Percentiles rank a stretch among this genome's conserved stretches.
Evolutionary conservation across 2,888 invertebrate genomes (phyloP).

Genomic region (Deroplatys truncata): DNA sequence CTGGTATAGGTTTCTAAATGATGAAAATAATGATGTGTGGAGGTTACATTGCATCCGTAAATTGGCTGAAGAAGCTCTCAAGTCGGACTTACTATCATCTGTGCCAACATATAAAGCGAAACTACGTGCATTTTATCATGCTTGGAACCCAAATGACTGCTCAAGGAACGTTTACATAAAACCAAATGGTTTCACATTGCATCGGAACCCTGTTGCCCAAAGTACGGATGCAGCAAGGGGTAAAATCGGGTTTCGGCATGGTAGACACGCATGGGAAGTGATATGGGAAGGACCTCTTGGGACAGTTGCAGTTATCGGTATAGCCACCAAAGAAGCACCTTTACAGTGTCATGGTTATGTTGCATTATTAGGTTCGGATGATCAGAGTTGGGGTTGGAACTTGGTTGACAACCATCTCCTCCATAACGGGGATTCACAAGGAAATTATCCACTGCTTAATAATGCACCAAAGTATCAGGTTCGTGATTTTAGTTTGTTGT

Average conservation of each 20-base stretch:
- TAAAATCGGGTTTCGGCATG: constrained; percentile 86
- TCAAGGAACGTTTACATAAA: constrained; percentile 96
- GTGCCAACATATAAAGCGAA: constrained; percentile 90
- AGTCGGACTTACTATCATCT: constrained; percentile 85
- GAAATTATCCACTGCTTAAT: constrained; percentile 88
- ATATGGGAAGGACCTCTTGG: constrained; percentile 98
- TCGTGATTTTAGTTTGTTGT: neutral
- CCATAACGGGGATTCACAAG: constrained; percentile 93
- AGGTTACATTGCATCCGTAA: constrained; percentile 80
- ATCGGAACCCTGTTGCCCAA: constrained; percentile 97
- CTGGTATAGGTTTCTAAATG: constrained; percentile 86
- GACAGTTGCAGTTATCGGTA: constrained; percentile 95
- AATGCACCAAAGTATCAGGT: constrained; percentile 95
- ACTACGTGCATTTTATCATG: constrained; percentile 86
- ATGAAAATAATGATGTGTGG: constrained; percentile 96
- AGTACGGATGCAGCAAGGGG: constrained; percentile 93
- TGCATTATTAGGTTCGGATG: constrained; percentile 89
- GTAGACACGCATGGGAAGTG: constrained; percentile 96
- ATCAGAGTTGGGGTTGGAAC: constrained; percentile 99
- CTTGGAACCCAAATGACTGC: constrained; percentile 97
- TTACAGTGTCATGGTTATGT: constrained; percentile 94
- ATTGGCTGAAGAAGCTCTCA: constrained; percentile 81
- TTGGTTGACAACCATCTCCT: constrained; percentile 94
- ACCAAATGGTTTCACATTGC: constrained; percentile 94
- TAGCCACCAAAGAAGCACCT: constrained; percentile 90